Conservation (phyloP, 2,113 vertebrate species). For the Toxotes jaculatrix region DNA sequence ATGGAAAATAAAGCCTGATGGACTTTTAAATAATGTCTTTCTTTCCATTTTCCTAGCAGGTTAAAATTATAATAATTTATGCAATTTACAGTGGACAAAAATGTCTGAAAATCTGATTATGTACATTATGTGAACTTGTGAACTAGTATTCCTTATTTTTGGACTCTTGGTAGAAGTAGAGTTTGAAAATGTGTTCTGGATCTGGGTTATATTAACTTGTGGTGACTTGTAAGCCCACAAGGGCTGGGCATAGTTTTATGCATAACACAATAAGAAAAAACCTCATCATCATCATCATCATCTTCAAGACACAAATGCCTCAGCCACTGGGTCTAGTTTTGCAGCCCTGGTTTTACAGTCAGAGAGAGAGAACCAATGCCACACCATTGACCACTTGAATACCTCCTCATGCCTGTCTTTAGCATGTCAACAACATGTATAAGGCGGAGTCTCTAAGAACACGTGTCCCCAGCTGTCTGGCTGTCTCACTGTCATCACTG, state of each 20-base stretch:
- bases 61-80: background rate
- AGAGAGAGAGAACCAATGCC: constrained; percentile 21
- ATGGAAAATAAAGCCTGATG: background rate
- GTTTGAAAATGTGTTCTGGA: background rate
- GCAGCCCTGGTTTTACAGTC: constrained; percentile 18
- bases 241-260: background rate
- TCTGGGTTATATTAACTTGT: background rate
- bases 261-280: background rate
- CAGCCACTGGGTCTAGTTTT: background rate
- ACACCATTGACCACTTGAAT: constrained; percentile 20
- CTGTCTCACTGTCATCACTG: constrained; percentile 72
- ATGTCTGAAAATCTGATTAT: background rate
- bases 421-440: constrained; percentile 73
- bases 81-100: too few species aligned
- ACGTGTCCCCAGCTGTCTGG: constrained; percentile 74
- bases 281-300: too few species aligned
- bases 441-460: constrained; percentile 35
- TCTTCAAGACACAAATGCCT: background rate
- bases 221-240: background rate
- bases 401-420: constrained; percentile 44
- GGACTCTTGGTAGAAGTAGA: background rate
- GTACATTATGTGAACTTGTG: background rate
- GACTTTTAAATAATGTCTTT: background rate
- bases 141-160: background rate
- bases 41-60: background rate